Percentiles rank a stretch among this genome's conserved stretches.
phyloP scores from a whole-genome alignment of 2,113 vertebrate species.

The Labeo rohita region DNA sequence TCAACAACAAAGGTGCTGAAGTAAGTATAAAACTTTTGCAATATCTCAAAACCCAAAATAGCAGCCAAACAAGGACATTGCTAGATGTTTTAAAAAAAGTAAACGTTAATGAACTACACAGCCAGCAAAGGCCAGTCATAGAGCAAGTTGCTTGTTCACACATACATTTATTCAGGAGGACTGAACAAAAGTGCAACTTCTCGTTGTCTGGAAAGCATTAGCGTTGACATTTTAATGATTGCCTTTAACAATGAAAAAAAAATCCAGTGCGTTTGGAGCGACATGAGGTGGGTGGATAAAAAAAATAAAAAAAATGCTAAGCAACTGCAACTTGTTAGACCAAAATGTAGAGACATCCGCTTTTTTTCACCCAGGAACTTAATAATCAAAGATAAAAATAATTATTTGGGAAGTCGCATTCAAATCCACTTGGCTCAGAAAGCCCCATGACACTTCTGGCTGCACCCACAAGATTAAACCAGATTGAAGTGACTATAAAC shows the following conservation, averaged over 20 bases:
- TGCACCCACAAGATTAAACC: conserved; percentile 5
- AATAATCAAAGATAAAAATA: neutral
- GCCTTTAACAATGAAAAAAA: neutral
- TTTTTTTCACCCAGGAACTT: neutral
- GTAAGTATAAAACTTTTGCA: neutral
- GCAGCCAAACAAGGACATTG: neutral
- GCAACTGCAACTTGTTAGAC: neutral
- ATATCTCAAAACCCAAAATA: neutral
- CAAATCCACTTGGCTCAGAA: neutral
- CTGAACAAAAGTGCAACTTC: neutral
- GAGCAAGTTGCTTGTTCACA: neutral
- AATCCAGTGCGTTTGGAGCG: neutral
- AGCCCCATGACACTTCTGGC: conserved; percentile 1
- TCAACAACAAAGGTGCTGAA: neutral
- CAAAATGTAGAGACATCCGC: neutral
- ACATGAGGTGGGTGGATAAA: neutral
- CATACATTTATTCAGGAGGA: neutral
- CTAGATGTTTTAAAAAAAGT: neutral
- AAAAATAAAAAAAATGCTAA: neutral
- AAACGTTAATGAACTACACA: neutral
- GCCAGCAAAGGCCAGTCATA: neutral
- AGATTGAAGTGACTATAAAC: conserved; percentile 1
- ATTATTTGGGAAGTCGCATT: neutral
- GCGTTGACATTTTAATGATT: neutral
- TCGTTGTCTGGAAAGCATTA: neutral